Evolutionary conservation across 1,140 invertebrate species (phyloP), one percentile per base, ranked within the genome.

Genomic region (Penaeus vannamei): DNA sequence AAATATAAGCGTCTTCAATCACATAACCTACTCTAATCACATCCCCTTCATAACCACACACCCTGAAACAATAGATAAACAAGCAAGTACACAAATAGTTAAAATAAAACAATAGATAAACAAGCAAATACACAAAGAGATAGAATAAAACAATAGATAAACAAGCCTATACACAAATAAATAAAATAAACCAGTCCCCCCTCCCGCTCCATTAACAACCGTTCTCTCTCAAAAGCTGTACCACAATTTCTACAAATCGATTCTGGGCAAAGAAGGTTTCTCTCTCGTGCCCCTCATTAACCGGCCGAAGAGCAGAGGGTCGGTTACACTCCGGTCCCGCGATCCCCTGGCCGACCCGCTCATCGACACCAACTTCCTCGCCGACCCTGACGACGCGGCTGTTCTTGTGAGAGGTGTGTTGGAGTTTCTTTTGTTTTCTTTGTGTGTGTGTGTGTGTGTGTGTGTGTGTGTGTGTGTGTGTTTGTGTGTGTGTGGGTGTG

Each of bases 331-430:
- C 7, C 93, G 94, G 87, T 94, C 94, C 88, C 95, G 92, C 64
- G 95, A 97, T 93, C 97, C 97, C 8, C 94, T 94, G 81, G 93
- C 95, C 19, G 95, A 97, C 92, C 98, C 98, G 0, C 93, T 95
- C 29, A 95, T 99, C 23, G 95, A 96, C 91, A 95, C 97, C 1
- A 97, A 97, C 91, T 98, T 97, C 26, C 22, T 84, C 61, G 62
- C 60, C 12, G 62, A 84, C 23, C 83, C 83, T 32, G 76, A 22
- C 29, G 76, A 79, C 23, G 76, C 46, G 5, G 32, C 26, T 36
- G 1, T 26, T 23, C 32, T 79, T 22, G 32, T 79, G 22, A 79
- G 76, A 36, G 76, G 76, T 36, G 76, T 79, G 22, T 20, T 46
- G 5, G 29, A 17, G 12, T 53, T 53, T 0, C 14, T 53, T 53